A percentile compares a stretch with the other conserved stretches of the same genome.
These are phyloP conservation scores for Chloroclystis v-ata DNA, from an alignment of 2,888 invertebrate species.

Conservation along the genomic window DNA sequence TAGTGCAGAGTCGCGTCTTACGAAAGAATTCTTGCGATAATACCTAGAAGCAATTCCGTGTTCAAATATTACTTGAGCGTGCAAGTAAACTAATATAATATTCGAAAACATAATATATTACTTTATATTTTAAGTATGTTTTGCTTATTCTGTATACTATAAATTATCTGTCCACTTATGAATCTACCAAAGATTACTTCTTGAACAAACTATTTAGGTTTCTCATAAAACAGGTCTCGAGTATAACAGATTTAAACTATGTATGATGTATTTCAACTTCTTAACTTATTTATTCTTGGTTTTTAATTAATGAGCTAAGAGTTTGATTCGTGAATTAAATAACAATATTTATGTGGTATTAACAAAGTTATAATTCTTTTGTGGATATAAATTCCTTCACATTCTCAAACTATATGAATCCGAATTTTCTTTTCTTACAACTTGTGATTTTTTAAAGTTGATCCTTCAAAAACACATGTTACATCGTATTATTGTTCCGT, in stretches of 20 bases:
- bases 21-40: not conserved
- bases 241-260: no score
- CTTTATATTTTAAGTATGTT: not conserved
- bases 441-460: no score
- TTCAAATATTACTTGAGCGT: not conserved
- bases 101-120: not conserved
- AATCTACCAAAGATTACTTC: conserved; percentile 14
- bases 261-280: no score
- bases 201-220: conserved; percentile 13
- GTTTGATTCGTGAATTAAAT: no score
- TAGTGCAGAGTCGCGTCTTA: not conserved
- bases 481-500: no score
- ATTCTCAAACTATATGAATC: not conserved
- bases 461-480: no score
- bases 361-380: not conserved
- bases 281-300: no score
- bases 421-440: not conserved
- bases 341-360: no score
- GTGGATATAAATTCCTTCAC: not conserved
- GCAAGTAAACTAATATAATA: not conserved
- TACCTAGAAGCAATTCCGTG: not conserved
- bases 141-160: not conserved
- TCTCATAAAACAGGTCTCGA: no score
- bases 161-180: not conserved
- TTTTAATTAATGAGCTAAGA: no score